These are phyloP conservation scores for Mythimna impura DNA, from an alignment of 2,888 invertebrate species.

Conservation along the genomic window DNA sequence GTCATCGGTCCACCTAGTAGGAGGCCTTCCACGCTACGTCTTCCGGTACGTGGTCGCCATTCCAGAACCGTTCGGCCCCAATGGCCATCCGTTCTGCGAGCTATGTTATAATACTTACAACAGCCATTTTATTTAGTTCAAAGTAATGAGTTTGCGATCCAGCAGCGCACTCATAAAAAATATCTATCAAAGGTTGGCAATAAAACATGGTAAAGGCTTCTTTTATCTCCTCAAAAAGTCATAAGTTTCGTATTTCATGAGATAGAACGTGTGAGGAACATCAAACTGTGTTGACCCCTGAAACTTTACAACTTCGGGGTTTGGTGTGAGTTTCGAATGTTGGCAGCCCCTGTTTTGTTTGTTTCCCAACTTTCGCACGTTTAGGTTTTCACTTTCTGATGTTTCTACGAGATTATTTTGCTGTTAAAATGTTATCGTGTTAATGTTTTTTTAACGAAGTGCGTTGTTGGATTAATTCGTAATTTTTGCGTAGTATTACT, in stretches of 20 bases:
- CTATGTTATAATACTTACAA: neutral
- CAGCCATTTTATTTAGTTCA: neutral
- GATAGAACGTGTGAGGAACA: slow-evolving; percentile 7
- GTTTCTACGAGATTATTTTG: slow-evolving; percentile 13
- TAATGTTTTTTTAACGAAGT: neutral
- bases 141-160: neutral
- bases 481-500: too few species aligned
- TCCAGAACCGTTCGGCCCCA: too few species aligned
- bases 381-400: slow-evolving; percentile 21
- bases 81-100: too few species aligned
- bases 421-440: slow-evolving; percentile 1
- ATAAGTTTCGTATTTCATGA: slow-evolving; percentile 2
- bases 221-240: neutral
- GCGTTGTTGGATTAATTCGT: too few species aligned
- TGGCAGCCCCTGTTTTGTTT: slow-evolving; percentile 19
- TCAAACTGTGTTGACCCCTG: slow-evolving; percentile 14
- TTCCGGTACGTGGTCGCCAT: too few species aligned
- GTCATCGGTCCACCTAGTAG: too few species aligned
- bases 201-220: slow-evolving; percentile 1
- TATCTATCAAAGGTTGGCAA: neutral
- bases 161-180: neutral
- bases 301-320: slow-evolving; percentile 16
- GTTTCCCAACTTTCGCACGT: slow-evolving; percentile 12
- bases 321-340: slow-evolving; percentile 35
- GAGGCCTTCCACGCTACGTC: too few species aligned